Percentiles rank a stretch among this genome's conserved stretches.
Evolutionary conservation across 92 coral and sea anemone species (phyloP).

Genomic region (Parazoanthus atlanticus): DNA sequence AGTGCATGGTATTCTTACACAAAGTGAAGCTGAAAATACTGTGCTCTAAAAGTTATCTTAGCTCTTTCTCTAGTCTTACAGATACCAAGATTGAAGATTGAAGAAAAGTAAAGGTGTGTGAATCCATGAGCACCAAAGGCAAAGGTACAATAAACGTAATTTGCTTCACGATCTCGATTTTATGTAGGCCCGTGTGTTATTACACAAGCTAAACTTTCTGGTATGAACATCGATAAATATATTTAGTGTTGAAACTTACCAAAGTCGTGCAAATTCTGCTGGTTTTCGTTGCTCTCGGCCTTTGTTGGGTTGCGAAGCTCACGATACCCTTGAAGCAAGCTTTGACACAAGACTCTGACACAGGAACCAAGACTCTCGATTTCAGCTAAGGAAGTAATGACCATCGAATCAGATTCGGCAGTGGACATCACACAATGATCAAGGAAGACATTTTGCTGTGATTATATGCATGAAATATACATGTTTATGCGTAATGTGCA

Average conservation of each 20-base stretch:
- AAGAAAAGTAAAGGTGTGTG: too few species aligned
- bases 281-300: conserved; percentile 6
- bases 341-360: neutral
- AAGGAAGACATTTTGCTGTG: neutral
- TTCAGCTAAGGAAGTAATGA: neutral
- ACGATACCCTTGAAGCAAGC: neutral
- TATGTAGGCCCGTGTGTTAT: neutral
- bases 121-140: too few species aligned
- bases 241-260: neutral
- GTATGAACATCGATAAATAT: neutral
- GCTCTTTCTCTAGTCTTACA: too few species aligned
- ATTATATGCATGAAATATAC: neutral
- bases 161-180: too few species aligned
- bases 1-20: neutral
- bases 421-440: neutral
- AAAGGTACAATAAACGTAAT: too few species aligned
- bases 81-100: too few species aligned
- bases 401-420: neutral
- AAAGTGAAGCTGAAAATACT: neutral
- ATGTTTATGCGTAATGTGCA: too few species aligned
- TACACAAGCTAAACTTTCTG: neutral
- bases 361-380: neutral
- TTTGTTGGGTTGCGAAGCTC: neutral
- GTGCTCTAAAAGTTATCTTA: too few species aligned
- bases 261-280: conserved; percentile 19